Evolutionary conservation across 2,888 invertebrate species (phyloP).

Genomic region (Dromius quadrimaculatus): DNA sequence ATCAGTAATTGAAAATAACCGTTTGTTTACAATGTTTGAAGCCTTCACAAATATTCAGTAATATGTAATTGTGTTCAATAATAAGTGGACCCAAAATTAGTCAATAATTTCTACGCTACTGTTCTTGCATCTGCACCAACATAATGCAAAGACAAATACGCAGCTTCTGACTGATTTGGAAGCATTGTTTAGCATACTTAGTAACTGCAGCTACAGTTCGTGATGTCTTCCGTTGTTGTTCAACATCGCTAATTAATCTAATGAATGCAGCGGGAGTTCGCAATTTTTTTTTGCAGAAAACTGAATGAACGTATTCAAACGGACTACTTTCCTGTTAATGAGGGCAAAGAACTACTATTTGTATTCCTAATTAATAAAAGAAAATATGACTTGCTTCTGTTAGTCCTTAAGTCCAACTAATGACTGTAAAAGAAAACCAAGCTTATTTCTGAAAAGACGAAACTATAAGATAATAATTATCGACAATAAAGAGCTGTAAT

Average conservation of each 20-base stretch:
- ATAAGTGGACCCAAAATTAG: too few relatives aligned
- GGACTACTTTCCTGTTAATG: too few relatives aligned
- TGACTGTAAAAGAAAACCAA: background rate
- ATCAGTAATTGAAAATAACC: too few relatives aligned
- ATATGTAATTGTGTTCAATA: too few relatives aligned
- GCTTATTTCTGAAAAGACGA: background rate
- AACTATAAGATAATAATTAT: too few relatives aligned
- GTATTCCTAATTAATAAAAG: background rate
- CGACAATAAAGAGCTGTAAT: too few relatives aligned
- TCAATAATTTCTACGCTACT: background rate
- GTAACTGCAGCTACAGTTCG: background rate
- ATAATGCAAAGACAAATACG: background rate
- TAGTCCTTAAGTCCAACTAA: background rate
- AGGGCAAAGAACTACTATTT: background rate
- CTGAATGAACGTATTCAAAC: slow-evolving; percentile 5
- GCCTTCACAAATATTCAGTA: too few relatives aligned
- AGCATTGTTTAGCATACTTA: slow-evolving; percentile 22
- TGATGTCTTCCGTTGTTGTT: background rate
- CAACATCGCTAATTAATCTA: slow-evolving; percentile 26
- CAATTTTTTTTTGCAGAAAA: slow-evolving; percentile 17
- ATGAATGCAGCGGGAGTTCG: slow-evolving; percentile 6
- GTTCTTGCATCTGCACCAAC: slow-evolving; percentile 1
- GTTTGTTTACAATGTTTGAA: too few relatives aligned
- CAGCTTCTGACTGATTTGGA: slow-evolving; percentile 17
- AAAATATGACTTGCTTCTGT: background rate